A percentile compares a stretch with the other conserved stretches of the same genome.
phyloP scores from a whole-genome alignment of 1,140 invertebrate genomes.

The Palaemon carinicauda region DNA sequence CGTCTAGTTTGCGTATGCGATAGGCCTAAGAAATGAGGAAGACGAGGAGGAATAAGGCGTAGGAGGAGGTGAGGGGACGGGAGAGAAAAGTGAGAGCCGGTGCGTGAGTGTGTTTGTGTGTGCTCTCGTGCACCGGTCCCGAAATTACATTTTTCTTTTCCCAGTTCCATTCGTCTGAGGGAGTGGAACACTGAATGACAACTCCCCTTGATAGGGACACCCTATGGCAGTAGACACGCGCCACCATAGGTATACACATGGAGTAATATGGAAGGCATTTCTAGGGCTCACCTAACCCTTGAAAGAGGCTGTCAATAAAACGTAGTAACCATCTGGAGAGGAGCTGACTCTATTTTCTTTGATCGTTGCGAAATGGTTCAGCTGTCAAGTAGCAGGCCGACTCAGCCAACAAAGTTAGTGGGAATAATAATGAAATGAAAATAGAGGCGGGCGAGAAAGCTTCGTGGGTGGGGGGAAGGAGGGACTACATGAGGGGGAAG shows the following conservation, averaged over 20 bases:
- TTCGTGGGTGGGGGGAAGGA: neutral
- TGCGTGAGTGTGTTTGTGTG: neutral
- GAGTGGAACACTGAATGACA: neutral
- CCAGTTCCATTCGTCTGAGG: no score
- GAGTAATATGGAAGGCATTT: neutral
- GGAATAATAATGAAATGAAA: slow-evolving; percentile 45
- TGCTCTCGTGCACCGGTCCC: neutral
- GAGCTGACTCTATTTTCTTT: slow-evolving; percentile 38
- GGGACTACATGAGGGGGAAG: neutral
- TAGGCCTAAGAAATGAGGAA: slow-evolving; percentile 43
- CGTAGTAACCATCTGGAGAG: neutral
- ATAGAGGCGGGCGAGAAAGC: slow-evolving; percentile 23
- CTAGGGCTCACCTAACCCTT: neutral
- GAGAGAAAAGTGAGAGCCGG: neutral
- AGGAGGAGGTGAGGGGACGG: neutral
- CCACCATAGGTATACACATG: neutral
- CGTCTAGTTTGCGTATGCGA: slow-evolving; percentile 34
- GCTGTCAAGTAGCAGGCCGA: slow-evolving; percentile 43
- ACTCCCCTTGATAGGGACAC: neutral
- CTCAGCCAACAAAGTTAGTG: slow-evolving; percentile 47
- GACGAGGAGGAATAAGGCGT: neutral
- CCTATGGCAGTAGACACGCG: no score
- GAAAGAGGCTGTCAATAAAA: neutral
- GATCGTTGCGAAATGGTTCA: slow-evolving; percentile 49
- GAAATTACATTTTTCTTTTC: no score